Evolutionary conservation across 2,113 vertebrate species (phyloP), one percentile per base, ranked within the genome.

Genomic region (Hucho hucho): DNA sequence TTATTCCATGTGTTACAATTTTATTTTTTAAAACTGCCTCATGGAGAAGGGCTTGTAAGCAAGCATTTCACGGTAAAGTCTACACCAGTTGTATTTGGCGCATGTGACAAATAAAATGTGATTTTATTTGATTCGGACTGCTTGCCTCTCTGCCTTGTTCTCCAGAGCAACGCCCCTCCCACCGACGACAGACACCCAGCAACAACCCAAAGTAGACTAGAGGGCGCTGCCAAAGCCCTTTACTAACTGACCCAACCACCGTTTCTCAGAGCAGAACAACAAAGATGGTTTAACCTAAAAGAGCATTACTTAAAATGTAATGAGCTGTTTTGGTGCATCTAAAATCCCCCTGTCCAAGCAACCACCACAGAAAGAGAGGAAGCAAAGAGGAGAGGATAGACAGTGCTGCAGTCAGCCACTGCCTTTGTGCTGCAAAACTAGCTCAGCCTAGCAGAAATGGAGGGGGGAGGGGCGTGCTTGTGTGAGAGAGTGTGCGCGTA

Each of bases 361-460:
- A 43, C 9, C 37, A 43, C 9, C 37, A 43, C 37, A 43, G 37
- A 43, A 9, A 43, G 11, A 43, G 71, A 77, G 81, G 4, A 76
- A 20, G 66, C 61, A 37, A 49, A 61, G 43, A 37, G 72, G 63
- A 73, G 4, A 84, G 82, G 81, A 88, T 85, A 83, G 85, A 83
- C 88, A 92, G 87, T 89, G 88, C 87, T 89, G 90, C 90, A 92
- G 92, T 77, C 77, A 78, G 61, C 69, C 81, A 63, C 87, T 80
- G 90, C 87, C 53, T 88, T 85, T 91, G 89, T 89, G 92, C 89
- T 83, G 89, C 86, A 86, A 90, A 90, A 90, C 86, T 86, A 88
- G 77, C 64, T 70, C 88, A 89, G 83, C 90, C 90, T 77, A 88
- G 89, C 90, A 92, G 88, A 91, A 91, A 90, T 83, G 85, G 83